Conservation (phyloP, 2,888 invertebrate genomes). For the Caradrina clavipalpis region DNA sequence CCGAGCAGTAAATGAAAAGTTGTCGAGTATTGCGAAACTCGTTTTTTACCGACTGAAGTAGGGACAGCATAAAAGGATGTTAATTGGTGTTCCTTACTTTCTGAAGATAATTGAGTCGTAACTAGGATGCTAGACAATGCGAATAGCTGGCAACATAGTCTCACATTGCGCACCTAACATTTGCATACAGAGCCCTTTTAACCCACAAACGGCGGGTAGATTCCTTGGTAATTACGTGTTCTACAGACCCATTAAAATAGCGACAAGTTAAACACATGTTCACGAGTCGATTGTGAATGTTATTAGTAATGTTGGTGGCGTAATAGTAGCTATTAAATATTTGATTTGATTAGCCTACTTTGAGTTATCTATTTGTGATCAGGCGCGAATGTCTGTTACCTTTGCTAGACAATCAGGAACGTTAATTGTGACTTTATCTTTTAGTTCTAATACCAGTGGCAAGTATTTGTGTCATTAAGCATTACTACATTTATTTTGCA, state of each 20-base stretch:
- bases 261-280: constrained; percentile 65
- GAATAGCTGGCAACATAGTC: constrained; percentile 75
- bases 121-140: constrained; percentile 81
- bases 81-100: constrained; percentile 85
- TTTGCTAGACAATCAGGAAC: constrained; percentile 38
- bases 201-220: constrained; percentile 64
- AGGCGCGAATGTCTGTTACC: constrained; percentile 47
- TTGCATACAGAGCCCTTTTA: constrained; percentile 79
- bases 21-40: constrained; percentile 60
- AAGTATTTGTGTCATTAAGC: background rate
- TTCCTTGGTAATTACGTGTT: constrained; percentile 71
- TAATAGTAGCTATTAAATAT: constrained; percentile 42
- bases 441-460: constrained; percentile 14
- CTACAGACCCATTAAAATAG: constrained; percentile 64
- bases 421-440: constrained; percentile 48
- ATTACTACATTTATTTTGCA: background rate
- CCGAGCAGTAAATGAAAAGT: constrained; percentile 49
- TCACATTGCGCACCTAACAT: constrained; percentile 71
- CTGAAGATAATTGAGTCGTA: constrained; percentile 85
- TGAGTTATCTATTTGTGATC: constrained; percentile 55
- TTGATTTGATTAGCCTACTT: constrained; percentile 50
- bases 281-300: constrained; percentile 51
- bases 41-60: constrained; percentile 72
- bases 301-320: constrained; percentile 39
- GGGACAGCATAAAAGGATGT: constrained; percentile 82